phyloP scores from a whole-genome alignment of 2,888 invertebrate genomes.

The Hipparchia sbordonii region DNA sequence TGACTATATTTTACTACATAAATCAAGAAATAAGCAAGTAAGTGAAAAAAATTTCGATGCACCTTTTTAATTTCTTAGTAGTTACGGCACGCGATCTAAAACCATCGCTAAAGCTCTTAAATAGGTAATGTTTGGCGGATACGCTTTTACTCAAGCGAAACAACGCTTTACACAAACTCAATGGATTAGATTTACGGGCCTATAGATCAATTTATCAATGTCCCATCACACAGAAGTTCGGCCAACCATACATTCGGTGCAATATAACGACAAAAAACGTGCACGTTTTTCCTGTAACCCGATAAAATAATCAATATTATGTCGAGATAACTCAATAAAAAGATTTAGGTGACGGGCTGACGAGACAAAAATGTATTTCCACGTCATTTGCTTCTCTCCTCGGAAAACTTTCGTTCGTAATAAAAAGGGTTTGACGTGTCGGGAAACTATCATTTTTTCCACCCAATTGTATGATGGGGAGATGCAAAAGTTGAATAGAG shows the following conservation, averaged over 20 bases:
- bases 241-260: background rate
- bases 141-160: constrained; percentile 4
- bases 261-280: constrained; percentile 1
- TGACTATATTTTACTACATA: too few relatives aligned
- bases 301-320: constrained; percentile 4
- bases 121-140: background rate
- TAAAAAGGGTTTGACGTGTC: constrained; percentile 24
- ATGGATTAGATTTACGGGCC: constrained; percentile 3
- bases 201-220: constrained; percentile 16
- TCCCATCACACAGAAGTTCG: constrained; percentile 9
- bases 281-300: background rate
- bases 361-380: constrained; percentile 13
- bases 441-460: constrained; percentile 8
- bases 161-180: constrained; percentile 4
- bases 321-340: constrained; percentile 14
- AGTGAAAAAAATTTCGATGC: too few relatives aligned
- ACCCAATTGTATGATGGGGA: background rate
- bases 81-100: background rate
- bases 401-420: constrained; percentile 26
- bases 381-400: constrained; percentile 16
- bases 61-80: background rate
- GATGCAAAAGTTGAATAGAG: constrained; percentile 8
- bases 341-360: background rate
- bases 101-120: background rate
- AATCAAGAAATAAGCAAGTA: too few relatives aligned